Base-by-base conservation (phyloP, 2,113 vertebrate species). In the Laterallus jamaicensis region DNA sequence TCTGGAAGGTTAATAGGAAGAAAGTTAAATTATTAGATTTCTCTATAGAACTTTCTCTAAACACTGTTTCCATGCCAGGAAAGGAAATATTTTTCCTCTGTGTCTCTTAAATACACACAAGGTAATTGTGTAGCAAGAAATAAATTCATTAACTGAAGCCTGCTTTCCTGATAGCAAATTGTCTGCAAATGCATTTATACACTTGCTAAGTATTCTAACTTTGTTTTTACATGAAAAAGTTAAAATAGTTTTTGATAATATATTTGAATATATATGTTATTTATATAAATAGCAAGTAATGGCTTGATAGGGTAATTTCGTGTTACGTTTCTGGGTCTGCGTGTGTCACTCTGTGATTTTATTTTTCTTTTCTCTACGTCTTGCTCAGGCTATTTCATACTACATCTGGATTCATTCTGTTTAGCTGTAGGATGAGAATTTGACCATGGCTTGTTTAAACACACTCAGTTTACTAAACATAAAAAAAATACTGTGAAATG, bases 181-280 rank as follows among this genome's bases (percentile, higher is more conserved):
- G 18, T 80, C n/a, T 79, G 32, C 47, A 68, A 68, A 78, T 85
- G 39, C 55, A 54, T 76, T 73, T 82, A 55, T 52, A 9, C 39
- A 50, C 17, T 91, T 71, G 11, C 58, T 95, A 56, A n/a, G 13
- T 80, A 35, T 64, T 71, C 16, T 87, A 49, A 76, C 37, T 66
- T 86, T 40, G 7, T 7, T 76, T 95, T 89, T 86, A 94, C 24
- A 32, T 96, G 66, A 66, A 66, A 82, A 94, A 92, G 5, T 80
- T 93, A 62, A 92, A 95, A 94, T 92, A 88, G 70, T 54, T 94
- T 96, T 91, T 74, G 66, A 64, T 68, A 92, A 91, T 95, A 68
- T 75, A 10, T 79, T 75, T 67, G 37, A 63, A 40, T 70, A 15
- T 40, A 9, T 44, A 78, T 42, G 9, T 59, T 78, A 50, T 82